These are phyloP conservation scores for Ferrisia virgata DNA, from an alignment of 2,888 invertebrate species.

Conservation along the genomic window DNA sequence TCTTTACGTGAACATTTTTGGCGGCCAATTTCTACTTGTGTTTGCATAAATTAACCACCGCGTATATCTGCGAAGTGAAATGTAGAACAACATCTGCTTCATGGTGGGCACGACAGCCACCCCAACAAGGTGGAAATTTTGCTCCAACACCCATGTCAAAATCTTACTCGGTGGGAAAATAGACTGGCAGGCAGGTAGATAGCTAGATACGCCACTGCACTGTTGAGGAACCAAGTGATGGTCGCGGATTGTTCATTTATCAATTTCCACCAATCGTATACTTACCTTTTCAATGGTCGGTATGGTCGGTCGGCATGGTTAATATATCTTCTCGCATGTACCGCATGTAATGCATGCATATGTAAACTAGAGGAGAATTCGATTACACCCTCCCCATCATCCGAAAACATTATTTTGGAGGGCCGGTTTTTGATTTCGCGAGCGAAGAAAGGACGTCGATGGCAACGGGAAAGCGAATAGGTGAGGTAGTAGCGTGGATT, in stretches of 20 bases:
- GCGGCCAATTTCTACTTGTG: not conserved
- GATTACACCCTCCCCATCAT: not conserved
- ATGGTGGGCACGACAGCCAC: not conserved
- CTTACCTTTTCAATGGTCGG: no score
- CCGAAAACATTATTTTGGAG: not conserved
- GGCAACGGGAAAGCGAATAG: not conserved
- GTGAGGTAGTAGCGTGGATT: not conserved
- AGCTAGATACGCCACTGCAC: not conserved
- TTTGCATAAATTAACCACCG: not conserved
- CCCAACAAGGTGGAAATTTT: not conserved
- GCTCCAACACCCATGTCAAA: not conserved
- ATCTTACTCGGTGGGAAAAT: not conserved
- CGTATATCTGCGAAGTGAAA: not conserved
- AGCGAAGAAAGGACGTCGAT: not conserved
- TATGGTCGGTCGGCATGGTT: not conserved
- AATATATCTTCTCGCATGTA: not conserved
- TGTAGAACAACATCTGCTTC: not conserved
- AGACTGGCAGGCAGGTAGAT: not conserved
- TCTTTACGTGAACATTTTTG: no score
- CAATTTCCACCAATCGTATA: not conserved
- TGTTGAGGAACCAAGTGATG: not conserved
- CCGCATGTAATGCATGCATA: not conserved
- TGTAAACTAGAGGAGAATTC: not conserved
- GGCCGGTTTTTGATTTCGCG: constrained; percentile 21
- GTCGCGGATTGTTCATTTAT: not conserved